Evolutionary conservation across 2,888 invertebrate genomes (phyloP).

Genomic region (Meteorus cinctellus): DNA sequence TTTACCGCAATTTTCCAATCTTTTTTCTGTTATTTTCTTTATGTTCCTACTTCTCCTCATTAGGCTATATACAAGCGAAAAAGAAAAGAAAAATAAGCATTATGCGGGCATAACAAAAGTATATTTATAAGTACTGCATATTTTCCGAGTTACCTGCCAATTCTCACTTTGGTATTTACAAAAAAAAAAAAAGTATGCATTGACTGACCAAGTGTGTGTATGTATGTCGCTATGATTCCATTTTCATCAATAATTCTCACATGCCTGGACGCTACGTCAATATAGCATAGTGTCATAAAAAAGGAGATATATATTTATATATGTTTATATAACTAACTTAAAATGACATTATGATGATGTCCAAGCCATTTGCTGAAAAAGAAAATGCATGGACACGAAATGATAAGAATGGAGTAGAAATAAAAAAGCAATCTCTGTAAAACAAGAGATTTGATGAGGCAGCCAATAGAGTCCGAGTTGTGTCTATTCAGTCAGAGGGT

Average conservation of each 20-base stretch:
- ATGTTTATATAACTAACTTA: not conserved
- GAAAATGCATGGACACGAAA: not conserved
- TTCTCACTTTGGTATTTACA: conserved; percentile 52
- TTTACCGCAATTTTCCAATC: conserved; percentile 3
- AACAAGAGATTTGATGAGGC: conserved; percentile 13
- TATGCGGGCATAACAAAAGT: conserved; percentile 30
- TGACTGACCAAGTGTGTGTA: not conserved
- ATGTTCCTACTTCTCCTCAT: conserved; percentile 32
- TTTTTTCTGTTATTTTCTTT: conserved; percentile 8
- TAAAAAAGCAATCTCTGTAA: conserved; percentile 10
- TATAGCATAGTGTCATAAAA: conserved; percentile 6
- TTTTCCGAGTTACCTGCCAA: conserved; percentile 31
- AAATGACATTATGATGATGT: conserved; percentile 3
- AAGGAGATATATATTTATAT: not conserved
- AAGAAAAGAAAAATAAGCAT: conserved; percentile 27
- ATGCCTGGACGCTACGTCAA: not conserved
- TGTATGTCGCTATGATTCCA: not conserved
- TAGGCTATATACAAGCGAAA: conserved; percentile 46
- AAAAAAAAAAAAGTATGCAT: conserved; percentile 24
- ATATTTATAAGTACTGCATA: conserved; percentile 29
- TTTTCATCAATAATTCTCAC: conserved; percentile 3
- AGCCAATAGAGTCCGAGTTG: conserved; percentile 10
- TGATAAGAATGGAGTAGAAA: conserved; percentile 6
- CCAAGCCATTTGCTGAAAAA: not conserved
- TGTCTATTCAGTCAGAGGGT: conserved; percentile 59